Base-by-base conservation (phyloP, 2,797 vertebrate species). In the Corythornis leucogaster region DNA sequence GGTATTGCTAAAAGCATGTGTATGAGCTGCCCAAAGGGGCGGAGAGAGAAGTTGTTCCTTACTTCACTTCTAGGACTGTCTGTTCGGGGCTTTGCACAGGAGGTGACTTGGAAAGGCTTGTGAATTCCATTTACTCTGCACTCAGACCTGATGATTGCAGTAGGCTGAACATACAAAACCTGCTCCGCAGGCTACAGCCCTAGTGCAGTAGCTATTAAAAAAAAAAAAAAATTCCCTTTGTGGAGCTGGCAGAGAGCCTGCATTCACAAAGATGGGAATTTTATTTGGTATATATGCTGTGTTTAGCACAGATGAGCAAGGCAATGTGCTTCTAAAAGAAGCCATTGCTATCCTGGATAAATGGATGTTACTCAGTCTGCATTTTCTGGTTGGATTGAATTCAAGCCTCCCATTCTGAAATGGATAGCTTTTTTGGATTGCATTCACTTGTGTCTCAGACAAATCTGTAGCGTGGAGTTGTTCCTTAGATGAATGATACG, bases 111-210 rank as follows among this genome's bases (percentile, higher is more conserved):
- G 96, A 97, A 93, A 64, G 71, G 80, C 75, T 94, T 24, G 57
- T 89, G 91, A 96, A 96, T 96, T 97, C 95, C 95, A 85, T 92
- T 95, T 91, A 94, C 93, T 92, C 63, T 71, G 89, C 86, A 74
- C 87, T 95, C 89, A 86, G 92, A 91, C 85, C 85, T 90, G 93
- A 78, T 58, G 85, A 90, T 75, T 9, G 6, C 55, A 91, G 90
- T 69, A 76, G 73, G 79, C 76, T 89, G 78, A 91, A 87, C 89
- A 63, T 45, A 95, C 35, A 92, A 83, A 93, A 96, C 92, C 85
- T 83, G 92, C 88, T 96, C 84, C 85, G 89, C 87, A 80, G 85
- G 84, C 92, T 85, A 21, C 81, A 71, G 75, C 59, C 61, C 55
- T 24, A 55, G 38, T 2, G 14, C 69, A 77, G 85, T 90, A 94